Percentiles rank a stretch among this genome's conserved stretches.
Evolutionary conservation across 2,797 vertebrate genomes (phyloP).

Genomic region (Sebastes kiyomatsui): DNA sequence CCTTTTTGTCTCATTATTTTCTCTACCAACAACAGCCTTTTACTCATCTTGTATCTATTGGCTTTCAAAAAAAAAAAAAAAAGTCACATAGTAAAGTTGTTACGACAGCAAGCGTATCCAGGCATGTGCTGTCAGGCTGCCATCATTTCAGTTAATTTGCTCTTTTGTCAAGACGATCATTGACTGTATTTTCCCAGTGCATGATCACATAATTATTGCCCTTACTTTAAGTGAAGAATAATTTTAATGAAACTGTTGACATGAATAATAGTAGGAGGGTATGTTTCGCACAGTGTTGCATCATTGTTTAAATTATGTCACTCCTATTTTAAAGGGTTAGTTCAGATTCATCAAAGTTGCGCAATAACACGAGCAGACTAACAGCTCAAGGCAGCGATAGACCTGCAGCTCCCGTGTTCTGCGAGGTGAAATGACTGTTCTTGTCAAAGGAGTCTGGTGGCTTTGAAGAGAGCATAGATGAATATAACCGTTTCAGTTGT

Average conservation of each 20-base stretch:
- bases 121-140: slow-evolving; percentile 26
- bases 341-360: neutral
- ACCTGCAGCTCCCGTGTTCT: neutral
- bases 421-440: neutral
- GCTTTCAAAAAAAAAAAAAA: slow-evolving; percentile 1
- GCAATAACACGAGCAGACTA: neutral
- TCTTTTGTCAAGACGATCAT: slow-evolving; percentile 33
- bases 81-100: slow-evolving; percentile 3
- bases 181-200: slow-evolving; percentile 17
- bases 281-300: neutral
- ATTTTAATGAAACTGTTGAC: slow-evolving; percentile 24
- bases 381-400: neutral
- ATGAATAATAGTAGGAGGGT: slow-evolving; percentile 3
- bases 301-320: neutral
- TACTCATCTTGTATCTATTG: slow-evolving; percentile 26
- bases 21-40: slow-evolving; percentile 30
- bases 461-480: neutral
- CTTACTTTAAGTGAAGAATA: slow-evolving; percentile 24
- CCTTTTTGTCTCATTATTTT: slow-evolving; percentile 50
- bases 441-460: neutral
- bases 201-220: slow-evolving; percentile 29
- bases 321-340: neutral
- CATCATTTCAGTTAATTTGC: slow-evolving; percentile 25
- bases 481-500: neutral
- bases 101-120: neutral